phyloP scores from a whole-genome alignment of 2,113 vertebrate genomes.

The Daphoenositta chrysoptera region DNA sequence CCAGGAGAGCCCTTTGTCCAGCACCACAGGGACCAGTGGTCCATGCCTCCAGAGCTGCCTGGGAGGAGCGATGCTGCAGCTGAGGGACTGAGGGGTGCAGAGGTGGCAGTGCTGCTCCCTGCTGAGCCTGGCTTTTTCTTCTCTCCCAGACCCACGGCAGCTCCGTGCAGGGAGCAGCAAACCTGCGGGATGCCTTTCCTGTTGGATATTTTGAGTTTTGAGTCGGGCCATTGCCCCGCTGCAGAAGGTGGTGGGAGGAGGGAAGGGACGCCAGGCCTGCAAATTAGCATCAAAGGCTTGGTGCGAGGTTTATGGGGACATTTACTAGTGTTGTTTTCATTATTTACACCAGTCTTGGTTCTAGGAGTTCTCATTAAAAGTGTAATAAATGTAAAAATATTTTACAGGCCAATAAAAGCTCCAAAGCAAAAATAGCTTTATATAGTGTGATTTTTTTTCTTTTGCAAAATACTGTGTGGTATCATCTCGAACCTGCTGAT shows the following conservation, averaged over 20 bases:
- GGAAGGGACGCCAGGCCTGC: slow-evolving; percentile 64
- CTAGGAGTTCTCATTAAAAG: slow-evolving; percentile 82
- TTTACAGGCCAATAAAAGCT: slow-evolving; percentile 80
- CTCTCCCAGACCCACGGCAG: not conserved
- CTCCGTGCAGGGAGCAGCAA: not conserved
- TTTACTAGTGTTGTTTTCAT: slow-evolving; percentile 82
- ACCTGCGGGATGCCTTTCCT: not conserved
- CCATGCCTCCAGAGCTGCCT: rapidly evolving
- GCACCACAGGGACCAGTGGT: rapidly evolving
- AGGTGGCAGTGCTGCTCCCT: rapidly evolving
- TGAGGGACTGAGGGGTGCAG: not conserved
- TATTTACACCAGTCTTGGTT: slow-evolving; percentile 80
- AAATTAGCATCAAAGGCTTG: slow-evolving; percentile 80
- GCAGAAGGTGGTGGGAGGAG: slow-evolving; percentile 48
- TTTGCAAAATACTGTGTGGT: slow-evolving; percentile 69
- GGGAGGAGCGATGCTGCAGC: not conserved
- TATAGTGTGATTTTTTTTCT: slow-evolving; percentile 68
- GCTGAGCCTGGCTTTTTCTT: not conserved
- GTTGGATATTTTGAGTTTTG: not conserved
- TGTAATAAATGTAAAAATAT: slow-evolving; percentile 84
- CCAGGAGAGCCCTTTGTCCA: not conserved
- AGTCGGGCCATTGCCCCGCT: not conserved
- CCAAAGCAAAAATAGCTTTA: slow-evolving; percentile 80
- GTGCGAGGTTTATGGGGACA: slow-evolving; percentile 81
- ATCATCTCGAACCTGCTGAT: slow-evolving; percentile 56